A percentile compares a stretch with the other conserved stretches of the same genome.
Conservation (phyloP, 2,113 vertebrate genomes). For the Mesocricetus auratus region DNA sequence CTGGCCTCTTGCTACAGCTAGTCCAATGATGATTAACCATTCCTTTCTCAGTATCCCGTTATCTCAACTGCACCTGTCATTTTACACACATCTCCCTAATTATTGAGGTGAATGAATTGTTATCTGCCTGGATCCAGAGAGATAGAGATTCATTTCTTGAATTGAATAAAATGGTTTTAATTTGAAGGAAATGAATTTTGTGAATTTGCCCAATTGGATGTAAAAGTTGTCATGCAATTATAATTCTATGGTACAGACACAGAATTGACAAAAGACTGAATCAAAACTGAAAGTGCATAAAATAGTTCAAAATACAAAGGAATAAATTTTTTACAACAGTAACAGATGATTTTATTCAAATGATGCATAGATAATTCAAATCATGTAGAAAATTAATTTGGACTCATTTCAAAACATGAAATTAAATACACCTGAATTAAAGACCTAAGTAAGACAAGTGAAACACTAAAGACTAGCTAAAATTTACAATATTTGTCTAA, state of each 20-base stretch:
- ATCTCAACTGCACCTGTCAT: not conserved
- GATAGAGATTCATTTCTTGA: constrained; percentile 42
- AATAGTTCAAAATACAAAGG: not conserved
- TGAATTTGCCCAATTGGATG: not conserved
- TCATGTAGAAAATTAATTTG: constrained; percentile 32
- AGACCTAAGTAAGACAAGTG: not conserved
- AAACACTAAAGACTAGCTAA: constrained; percentile 16
- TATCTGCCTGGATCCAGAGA: not conserved
- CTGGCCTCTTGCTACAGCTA: not conserved
- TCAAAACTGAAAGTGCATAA: not conserved
- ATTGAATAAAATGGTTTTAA: constrained; percentile 10
- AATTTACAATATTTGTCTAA: not conserved
- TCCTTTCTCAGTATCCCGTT: not conserved
- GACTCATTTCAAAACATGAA: not conserved
- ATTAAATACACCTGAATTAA: constrained; percentile 2
- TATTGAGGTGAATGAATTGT: not conserved
- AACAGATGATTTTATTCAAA: constrained; percentile 10
- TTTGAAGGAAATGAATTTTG: constrained; percentile 1
- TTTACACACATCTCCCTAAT: not conserved
- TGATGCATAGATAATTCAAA: not conserved
- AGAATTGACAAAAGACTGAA: constrained; percentile 11
- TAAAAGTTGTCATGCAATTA: not conserved
- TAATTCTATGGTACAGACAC: not conserved
- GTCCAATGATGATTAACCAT: not conserved
- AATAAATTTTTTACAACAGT: constrained; percentile 1